A percentile compares a stretch with the other conserved stretches of the same genome.
These are phyloP conservation scores for Campylomormyrus tamandua DNA, from an alignment of 2,113 vertebrate species.

Conservation along the genomic window DNA sequence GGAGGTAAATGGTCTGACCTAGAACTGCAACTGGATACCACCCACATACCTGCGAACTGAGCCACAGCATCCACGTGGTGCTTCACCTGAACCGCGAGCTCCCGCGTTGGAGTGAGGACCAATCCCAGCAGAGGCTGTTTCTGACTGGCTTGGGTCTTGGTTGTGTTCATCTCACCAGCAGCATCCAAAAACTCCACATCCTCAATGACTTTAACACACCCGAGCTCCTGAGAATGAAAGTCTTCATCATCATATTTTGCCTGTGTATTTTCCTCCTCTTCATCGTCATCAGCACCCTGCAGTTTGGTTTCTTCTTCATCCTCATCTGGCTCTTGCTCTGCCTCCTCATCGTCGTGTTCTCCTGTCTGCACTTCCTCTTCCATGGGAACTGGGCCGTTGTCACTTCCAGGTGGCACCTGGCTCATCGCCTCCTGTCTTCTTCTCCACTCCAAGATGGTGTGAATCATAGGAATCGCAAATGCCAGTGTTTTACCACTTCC, in stretches of 20 bases:
- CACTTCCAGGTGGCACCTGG: neutral
- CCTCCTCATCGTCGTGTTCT: neutral
- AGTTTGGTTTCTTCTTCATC: neutral
- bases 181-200: slow-evolving; percentile 30
- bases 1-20: neutral
- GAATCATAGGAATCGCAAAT: slow-evolving; percentile 93
- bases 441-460: slow-evolving; percentile 80
- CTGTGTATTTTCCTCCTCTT: slow-evolving; percentile 21
- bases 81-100: slow-evolving; percentile 91
- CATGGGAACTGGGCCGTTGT: slow-evolving; percentile 30
- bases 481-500: slow-evolving; percentile 94
- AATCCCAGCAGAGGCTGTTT: slow-evolving; percentile 77
- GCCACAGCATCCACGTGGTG: slow-evolving; percentile 87
- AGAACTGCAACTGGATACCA: neutral
- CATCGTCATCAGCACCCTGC: slow-evolving; percentile 30
- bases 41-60: slow-evolving; percentile 73
- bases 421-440: slow-evolving; percentile 32
- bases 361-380: neutral
- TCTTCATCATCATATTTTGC: slow-evolving; percentile 29
- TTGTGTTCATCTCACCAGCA: neutral
- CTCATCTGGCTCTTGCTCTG: neutral
- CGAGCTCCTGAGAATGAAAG: slow-evolving; percentile 30
- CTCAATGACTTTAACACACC: slow-evolving; percentile 46
- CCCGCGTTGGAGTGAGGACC: slow-evolving; percentile 87
- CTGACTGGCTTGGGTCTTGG: neutral